phyloP scores from a whole-genome alignment of 2,888 invertebrate species.

The Melolontha melolontha region DNA sequence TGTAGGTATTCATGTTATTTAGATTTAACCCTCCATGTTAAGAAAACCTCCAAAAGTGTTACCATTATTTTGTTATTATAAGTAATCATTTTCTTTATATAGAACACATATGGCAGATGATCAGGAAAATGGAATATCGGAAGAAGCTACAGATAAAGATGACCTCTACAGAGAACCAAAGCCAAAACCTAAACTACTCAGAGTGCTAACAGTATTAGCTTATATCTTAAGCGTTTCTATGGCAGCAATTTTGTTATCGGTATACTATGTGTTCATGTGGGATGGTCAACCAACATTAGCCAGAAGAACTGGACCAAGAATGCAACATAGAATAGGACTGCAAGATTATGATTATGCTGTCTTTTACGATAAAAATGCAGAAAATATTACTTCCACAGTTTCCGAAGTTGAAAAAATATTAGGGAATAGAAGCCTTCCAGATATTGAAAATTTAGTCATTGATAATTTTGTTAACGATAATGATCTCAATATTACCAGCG shows the following conservation, averaged over 20 bases:
- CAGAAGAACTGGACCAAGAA: slow-evolving; percentile 47
- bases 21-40: no score
- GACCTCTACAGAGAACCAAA: slow-evolving; percentile 52
- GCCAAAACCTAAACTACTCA: slow-evolving; percentile 64
- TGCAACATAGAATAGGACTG: slow-evolving; percentile 34
- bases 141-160: slow-evolving; percentile 27
- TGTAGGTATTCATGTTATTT: no score
- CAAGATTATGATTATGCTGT: slow-evolving; percentile 26
- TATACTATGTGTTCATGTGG: slow-evolving; percentile 88
- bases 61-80: no score
- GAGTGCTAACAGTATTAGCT: slow-evolving; percentile 83
- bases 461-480: not conserved
- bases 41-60: no score
- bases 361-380: not conserved
- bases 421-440: not conserved
- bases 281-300: slow-evolving; percentile 72
- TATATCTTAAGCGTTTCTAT: slow-evolving; percentile 89
- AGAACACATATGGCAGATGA: slow-evolving; percentile 36
- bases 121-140: slow-evolving; percentile 23
- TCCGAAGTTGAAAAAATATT: not conserved
- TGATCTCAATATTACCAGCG: not conserved
- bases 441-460: not conserved
- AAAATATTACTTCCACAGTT: not conserved
- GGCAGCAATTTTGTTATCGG: slow-evolving; percentile 83
- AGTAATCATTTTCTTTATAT: no score